phyloP scores from a whole-genome alignment of 37 sponge, comb jelly and placozoan species.

The Ephydatia muelleri region DNA sequence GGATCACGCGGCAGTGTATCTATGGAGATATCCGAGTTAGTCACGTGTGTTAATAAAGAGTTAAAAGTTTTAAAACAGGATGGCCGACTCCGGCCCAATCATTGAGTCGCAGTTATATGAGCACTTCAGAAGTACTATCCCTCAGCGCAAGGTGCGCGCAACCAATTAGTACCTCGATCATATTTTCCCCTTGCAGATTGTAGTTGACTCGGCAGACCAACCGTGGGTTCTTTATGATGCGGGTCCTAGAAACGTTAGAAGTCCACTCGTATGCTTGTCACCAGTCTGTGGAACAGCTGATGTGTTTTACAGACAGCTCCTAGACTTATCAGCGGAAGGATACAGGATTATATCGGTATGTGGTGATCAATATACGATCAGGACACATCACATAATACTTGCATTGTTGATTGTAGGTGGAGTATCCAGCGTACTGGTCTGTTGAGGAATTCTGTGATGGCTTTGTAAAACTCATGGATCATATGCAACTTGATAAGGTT shows the following conservation, averaged over 20 bases:
- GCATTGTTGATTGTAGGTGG: constrained; percentile 43
- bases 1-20: not conserved
- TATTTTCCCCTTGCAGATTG: constrained; percentile 33
- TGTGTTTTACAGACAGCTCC: constrained; percentile 86
- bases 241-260: constrained; percentile 86
- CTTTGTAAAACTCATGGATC: constrained; percentile 80
- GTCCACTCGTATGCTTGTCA: constrained; percentile 90
- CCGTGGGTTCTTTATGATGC: constrained; percentile 95
- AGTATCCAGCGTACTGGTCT: constrained; percentile 89
- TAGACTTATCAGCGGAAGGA: constrained; percentile 70
- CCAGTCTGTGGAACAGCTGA: constrained; percentile 93
- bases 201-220: constrained; percentile 64
- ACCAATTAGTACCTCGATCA: not conserved
- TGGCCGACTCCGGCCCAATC: constrained; percentile 44
- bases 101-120: constrained; percentile 64
- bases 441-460: constrained; percentile 85
- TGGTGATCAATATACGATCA: not conserved
- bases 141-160: constrained; percentile 65
- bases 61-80: not conserved
- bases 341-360: constrained; percentile 90
- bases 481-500: constrained; percentile 84
- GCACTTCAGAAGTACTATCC: constrained; percentile 76
- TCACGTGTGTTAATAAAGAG: not conserved
- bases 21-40: not conserved
- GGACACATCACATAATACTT: not conserved